phyloP scores from a whole-genome alignment of 2,113 vertebrate genomes.

The Ciconia boyciana region DNA sequence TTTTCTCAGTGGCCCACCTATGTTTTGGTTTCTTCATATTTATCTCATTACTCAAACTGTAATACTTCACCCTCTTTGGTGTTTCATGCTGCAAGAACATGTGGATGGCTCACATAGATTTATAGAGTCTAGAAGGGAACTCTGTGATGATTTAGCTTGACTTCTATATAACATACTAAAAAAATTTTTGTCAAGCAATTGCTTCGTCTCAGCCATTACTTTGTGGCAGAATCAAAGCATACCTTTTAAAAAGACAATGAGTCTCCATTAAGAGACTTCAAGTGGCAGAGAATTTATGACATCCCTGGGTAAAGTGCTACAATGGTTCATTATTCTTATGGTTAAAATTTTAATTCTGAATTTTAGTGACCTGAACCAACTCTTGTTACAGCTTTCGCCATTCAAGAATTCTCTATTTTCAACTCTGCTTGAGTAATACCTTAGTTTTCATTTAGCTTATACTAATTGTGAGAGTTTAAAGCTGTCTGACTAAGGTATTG shows the following conservation, averaged over 20 bases:
- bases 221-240: conserved; percentile 16
- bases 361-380: neutral
- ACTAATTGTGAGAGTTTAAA: neutral
- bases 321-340: neutral
- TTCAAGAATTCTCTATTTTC: neutral
- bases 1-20: neutral
- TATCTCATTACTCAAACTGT: conserved; percentile 31
- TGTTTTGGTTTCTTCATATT: conserved; percentile 41
- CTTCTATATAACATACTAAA: neutral
- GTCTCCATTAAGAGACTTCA: neutral
- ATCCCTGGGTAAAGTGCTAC: neutral
- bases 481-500: neutral
- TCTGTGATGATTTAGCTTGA: neutral
- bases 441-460: neutral
- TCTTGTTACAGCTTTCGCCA: neutral
- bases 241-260: conserved; percentile 13
- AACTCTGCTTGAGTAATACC: neutral
- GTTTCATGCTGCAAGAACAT: neutral
- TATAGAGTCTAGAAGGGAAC: conserved; percentile 6
- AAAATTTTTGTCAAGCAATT: neutral
- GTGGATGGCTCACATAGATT: neutral
- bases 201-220: neutral
- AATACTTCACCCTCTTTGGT: neutral
- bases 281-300: neutral
- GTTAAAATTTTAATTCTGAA: neutral